phyloP scores from a whole-genome alignment of 2,888 invertebrate genomes.

The Nomada goodeniana region DNA sequence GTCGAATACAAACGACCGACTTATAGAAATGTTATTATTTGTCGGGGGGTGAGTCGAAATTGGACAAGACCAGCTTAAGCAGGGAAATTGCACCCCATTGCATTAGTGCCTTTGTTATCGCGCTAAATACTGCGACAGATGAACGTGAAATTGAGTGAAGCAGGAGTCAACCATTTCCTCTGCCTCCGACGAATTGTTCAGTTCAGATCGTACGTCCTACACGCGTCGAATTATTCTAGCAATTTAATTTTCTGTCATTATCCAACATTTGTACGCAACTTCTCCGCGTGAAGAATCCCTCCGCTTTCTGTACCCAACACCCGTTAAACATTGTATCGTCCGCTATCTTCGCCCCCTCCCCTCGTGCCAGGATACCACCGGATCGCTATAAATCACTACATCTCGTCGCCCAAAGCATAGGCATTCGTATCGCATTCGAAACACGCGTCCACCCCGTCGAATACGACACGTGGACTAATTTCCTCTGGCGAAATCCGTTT shows the following conservation, averaged over 20 bases:
- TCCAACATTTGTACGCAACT: no score
- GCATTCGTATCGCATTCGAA: not conserved
- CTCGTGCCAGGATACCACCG: not conserved
- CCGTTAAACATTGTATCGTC: not conserved
- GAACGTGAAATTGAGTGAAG: constrained; percentile 12
- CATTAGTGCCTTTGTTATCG: constrained; percentile 73
- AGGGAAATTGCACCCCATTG: constrained; percentile 79
- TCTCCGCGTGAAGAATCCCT: no score
- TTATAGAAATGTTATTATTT: constrained; percentile 84
- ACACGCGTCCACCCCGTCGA: not conserved
- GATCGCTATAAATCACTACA: not conserved
- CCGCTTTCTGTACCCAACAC: no score
- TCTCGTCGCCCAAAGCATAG: not conserved
- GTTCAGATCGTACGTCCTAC: no score
- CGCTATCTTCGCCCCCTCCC: not conserved
- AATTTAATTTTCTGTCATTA: no score
- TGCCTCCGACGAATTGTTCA: no score
- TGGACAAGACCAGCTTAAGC: constrained; percentile 69
- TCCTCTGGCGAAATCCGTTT: constrained; percentile 58
- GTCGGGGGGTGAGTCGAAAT: constrained; percentile 68
- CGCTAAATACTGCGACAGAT: constrained; percentile 16
- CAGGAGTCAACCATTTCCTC: not conserved
- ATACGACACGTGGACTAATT: constrained; percentile 41
- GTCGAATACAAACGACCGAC: constrained; percentile 84
- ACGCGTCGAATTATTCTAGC: no score